Evolutionary conservation across 2,797 vertebrate genomes (phyloP).

Genomic region (Ficedula albicollis): DNA sequence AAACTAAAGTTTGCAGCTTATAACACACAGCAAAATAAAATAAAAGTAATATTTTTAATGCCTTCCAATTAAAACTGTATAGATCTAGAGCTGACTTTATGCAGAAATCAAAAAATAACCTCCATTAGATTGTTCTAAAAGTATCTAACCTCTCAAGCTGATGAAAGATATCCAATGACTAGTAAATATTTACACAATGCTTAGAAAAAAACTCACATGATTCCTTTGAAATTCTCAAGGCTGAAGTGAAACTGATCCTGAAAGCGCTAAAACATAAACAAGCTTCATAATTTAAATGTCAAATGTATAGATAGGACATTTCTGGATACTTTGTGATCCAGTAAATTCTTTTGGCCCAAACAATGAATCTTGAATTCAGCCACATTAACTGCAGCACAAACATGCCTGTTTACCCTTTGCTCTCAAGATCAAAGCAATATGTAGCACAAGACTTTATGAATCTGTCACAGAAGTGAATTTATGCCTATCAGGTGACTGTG

Average conservation of each 20-base stretch:
- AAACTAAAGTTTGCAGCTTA: not conserved
- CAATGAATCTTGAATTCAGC: not conserved
- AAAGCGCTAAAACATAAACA: not conserved
- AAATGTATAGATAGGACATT: not conserved
- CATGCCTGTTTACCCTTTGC: not conserved
- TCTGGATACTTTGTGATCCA: not conserved
- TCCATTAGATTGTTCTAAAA: not conserved
- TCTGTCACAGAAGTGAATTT: not conserved
- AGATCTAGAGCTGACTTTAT: not conserved
- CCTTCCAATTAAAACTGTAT: not conserved
- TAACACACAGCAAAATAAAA: not conserved
- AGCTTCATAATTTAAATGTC: not conserved
- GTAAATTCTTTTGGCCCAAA: not conserved
- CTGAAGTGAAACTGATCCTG: not conserved
- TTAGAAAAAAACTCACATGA: not conserved
- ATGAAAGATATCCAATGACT: not conserved
- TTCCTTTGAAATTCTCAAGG: not conserved
- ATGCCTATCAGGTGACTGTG: rapidly evolving
- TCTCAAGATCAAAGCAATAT: not conserved
- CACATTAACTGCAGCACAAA: not conserved
- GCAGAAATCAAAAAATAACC: not conserved
- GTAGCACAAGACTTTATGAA: not conserved
- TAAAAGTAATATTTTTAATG: not conserved
- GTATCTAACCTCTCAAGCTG: not conserved
- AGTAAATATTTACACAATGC: not conserved